Evolutionary conservation across 2,888 invertebrate genomes (phyloP).

Genomic region (Caenorhabditis doughertyi): DNA sequence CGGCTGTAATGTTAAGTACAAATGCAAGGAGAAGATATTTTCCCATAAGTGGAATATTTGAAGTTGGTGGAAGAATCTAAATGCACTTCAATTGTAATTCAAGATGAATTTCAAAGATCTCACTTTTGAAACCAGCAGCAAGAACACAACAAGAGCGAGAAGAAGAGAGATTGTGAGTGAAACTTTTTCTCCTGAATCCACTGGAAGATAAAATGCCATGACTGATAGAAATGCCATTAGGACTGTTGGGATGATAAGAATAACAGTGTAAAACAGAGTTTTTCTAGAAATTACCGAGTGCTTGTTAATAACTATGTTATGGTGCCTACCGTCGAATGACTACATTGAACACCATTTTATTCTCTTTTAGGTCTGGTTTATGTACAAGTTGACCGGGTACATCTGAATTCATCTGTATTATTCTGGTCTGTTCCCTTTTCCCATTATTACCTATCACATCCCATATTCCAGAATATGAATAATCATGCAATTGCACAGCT

Average conservation of each 20-base stretch:
- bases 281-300: conserved; percentile 86
- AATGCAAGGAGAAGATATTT: conserved; percentile 99
- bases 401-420: conserved; percentile 57
- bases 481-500: conserved; percentile 89
- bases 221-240: conserved; percentile 96
- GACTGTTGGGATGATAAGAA: conserved; percentile 98
- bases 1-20: conserved; percentile 98
- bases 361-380: conserved; percentile 72
- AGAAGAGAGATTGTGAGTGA: conserved; percentile 91
- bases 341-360: conserved; percentile 79
- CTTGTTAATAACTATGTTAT: not conserved
- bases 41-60: conserved; percentile 96
- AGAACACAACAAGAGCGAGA: conserved; percentile 98
- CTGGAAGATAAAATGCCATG: conserved; percentile 95
- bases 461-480: conserved; percentile 98
- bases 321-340: conserved; percentile 74
- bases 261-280: conserved; percentile 98
- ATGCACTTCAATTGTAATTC: conserved; percentile 8
- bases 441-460: conserved; percentile 90
- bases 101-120: not conserved
- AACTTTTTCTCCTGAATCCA: conserved; percentile 93
- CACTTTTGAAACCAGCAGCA: conserved; percentile 94
- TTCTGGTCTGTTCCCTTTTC: not conserved
- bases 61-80: conserved; percentile 95
- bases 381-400: conserved; percentile 83